Evolutionary conservation across 2,888 invertebrate species (phyloP), one percentile per base, ranked within the genome.

Genomic region (Leptothorax acervorum): DNA sequence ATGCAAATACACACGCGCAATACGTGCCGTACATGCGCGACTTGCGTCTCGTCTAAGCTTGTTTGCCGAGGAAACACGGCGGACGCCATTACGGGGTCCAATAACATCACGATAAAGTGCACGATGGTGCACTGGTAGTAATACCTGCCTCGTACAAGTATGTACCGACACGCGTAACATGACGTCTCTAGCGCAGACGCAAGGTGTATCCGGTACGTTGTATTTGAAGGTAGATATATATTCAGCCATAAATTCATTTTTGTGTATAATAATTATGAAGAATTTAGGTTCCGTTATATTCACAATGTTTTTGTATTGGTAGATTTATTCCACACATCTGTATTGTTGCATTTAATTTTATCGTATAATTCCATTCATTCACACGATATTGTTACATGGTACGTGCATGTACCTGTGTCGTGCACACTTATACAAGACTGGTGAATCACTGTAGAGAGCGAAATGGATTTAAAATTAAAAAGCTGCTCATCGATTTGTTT

Each of bases 31-130:
- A 86, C 87, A 85, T 87, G 74, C 84, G 79, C 79, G 79, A 83
- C 82, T 82, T 83, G 82, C 70, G 79, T 82, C 78, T 86, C 84
- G 83, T 86, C 70, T 83, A 79, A 79, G 73, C 88, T 89, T 90
- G 90, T 90, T 92, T 90, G 86, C 84, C 87, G 79, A 88, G 88
- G 85, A 86, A 90, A 90, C 91, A 90, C 84, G 89, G 82, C 89
- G 90, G 83, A 88, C 89, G 87, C 90, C 90, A 90, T 92, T 92
- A 92, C 89, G 73, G 87, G 85, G 85, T 89, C 90, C 90, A 92
- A 92, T 93, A 93, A 92, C 92, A 92, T 92, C 87, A 89, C 92
- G 89, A 92, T 92, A 91, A 92, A 92, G 88, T 87, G 89, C 86
- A 86, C 78, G 87, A 87, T 87, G 75, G 35, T 35, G 35, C 35